Evolutionary conservation across 2,797 vertebrate genomes (phyloP).

Genomic region (Malurus leucopterus): DNA sequence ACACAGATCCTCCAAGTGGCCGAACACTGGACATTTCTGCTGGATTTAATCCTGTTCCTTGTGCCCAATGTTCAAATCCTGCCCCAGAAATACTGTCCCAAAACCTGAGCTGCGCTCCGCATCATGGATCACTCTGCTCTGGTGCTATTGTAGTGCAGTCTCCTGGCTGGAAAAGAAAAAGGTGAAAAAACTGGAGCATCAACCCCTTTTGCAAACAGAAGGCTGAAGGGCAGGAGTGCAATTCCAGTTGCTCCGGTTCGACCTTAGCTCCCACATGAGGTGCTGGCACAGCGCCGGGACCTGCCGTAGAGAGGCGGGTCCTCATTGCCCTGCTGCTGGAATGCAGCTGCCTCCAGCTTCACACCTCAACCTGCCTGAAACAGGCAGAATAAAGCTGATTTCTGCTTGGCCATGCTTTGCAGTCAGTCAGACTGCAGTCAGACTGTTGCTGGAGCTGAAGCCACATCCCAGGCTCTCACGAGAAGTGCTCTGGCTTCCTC

Average conservation of each 20-base stretch:
- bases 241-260: neutral
- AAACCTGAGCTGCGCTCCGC: neutral
- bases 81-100: neutral
- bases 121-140: accelerated
- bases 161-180: neutral
- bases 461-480: neutral
- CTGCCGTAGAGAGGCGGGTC: neutral
- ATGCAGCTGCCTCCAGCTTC: neutral
- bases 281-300: accelerated
- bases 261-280: neutral
- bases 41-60: neutral
- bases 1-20: accelerated
- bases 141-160: accelerated
- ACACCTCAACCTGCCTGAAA: neutral
- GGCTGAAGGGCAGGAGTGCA: neutral
- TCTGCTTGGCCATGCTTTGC: accelerated
- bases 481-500: neutral
- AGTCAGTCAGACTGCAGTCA: accelerated
- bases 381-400: neutral
- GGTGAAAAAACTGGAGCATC: neutral
- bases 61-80: accelerated
- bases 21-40: neutral
- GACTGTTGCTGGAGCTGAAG: neutral
- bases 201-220: slow-evolving; percentile 7
- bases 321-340: neutral